Evolutionary conservation across 2,888 invertebrate species (phyloP), one percentile per base, ranked within the genome.

Genomic region (Protophormia terraenovae): DNA sequence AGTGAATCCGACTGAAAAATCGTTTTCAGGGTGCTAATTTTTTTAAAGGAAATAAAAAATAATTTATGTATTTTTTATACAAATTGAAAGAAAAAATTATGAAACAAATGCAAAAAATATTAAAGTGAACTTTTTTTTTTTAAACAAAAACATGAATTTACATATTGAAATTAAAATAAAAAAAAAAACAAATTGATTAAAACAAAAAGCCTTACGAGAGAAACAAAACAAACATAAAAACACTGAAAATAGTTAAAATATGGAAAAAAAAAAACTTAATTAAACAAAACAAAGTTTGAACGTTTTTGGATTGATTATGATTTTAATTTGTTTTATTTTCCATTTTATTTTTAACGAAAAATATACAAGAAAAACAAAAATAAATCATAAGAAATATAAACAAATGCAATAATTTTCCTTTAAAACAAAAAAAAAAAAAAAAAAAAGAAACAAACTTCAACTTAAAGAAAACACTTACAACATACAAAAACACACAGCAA

Each of bases 11-110:
- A 91, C 90, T 92, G 92, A 91, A 92, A 91, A 92, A 91, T 90
- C 88, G 91, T 92, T 92, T 92, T 92, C 92, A 92, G 92, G 92
- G 92, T 92, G 92, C 92, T 92, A 92, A 83, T 73, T 77, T 78
- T 75, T 72, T 66, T 66, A 27, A 72, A 64, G 19, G 29, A 76
- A 82, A 64, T 67, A 53, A 81, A 71, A 76, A 62, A 86, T 78
- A 71, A 50, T 38, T 69, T 47, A 73, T n/a, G 29, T 79, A 79
- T 83, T 79, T 83, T 69, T 80, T 81, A 77, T 69, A 76, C 58
- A 79, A 82, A 81, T 75, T 72, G 58, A 84, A 73, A 84, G 62
- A 62, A 19, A 83, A 86, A 85, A 84, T 66, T 50, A 87, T 81
- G 47, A 87, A 83, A 80, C 78, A 62, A 86, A 87, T 86, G 83